These are phyloP conservation scores for Sterna hirundo DNA, from an alignment of 2,113 vertebrate species.

Conservation along the genomic window DNA sequence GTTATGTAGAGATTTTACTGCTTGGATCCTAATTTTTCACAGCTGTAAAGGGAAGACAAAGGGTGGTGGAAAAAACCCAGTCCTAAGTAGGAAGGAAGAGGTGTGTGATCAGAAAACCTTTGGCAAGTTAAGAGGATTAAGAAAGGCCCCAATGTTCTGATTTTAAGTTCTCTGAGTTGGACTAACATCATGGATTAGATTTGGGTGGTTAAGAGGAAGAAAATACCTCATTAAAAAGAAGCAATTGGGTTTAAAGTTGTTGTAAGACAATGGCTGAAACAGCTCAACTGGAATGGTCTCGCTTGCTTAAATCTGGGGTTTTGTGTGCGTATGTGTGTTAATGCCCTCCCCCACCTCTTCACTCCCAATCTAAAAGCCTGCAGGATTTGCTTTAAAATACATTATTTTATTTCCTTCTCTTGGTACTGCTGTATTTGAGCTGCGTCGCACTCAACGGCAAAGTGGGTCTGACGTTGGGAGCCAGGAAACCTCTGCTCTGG, in stretches of 20 bases:
- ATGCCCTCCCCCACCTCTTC: conserved; percentile 46
- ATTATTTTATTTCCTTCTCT: not conserved
- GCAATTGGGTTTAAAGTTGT: conserved; percentile 64
- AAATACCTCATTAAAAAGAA: conserved; percentile 71
- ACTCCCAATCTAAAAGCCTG: not conserved
- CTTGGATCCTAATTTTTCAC: conserved; percentile 67
- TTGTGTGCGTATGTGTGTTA: conserved; percentile 19
- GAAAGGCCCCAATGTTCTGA: conserved; percentile 59
- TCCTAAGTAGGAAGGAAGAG: conserved; percentile 66
- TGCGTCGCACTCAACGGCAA: fast-evolving
- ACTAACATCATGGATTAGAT: conserved; percentile 65
- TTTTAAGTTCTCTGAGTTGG: conserved; percentile 62
- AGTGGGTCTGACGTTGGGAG: not conserved
- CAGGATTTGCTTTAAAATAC: not conserved
- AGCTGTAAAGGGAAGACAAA: conserved; percentile 68
- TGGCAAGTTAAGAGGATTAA: conserved; percentile 75
- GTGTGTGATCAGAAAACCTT: conserved; percentile 70
- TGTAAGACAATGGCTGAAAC: conserved; percentile 65
- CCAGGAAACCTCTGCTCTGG: not conserved
- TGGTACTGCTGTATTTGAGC: not conserved
- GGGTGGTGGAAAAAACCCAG: not conserved
- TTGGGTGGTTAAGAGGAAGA: conserved; percentile 66
- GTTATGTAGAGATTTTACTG: conserved; percentile 13
- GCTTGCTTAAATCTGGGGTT: conserved; percentile 58
- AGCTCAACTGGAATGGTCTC: conserved; percentile 60